Evolutionary conservation across 2,113 vertebrate genomes (phyloP), one percentile per base, ranked within the genome.

Genomic region (Spermophilus dauricus): DNA sequence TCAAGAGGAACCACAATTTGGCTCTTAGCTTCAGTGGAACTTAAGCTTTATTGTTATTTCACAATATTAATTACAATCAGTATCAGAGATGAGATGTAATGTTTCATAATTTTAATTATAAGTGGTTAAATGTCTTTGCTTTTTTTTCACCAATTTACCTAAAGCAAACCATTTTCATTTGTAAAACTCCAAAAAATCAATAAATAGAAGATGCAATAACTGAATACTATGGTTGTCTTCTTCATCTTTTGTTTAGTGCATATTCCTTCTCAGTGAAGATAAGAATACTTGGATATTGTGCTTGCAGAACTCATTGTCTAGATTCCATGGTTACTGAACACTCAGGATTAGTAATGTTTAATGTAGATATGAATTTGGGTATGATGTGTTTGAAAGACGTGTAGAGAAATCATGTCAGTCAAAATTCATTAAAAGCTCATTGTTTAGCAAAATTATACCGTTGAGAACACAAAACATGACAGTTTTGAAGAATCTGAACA

Each of bases 351-450:
- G 75, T 37, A 4, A 26, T 92, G 37, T 58, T 73, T 30, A 80
- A n/a, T 37, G 69, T 86, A 70, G 90, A 8, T 92, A 20, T 58
- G 20, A 91, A 48, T 86, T 76, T 93, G 73, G 86, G 14, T 67
- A 48, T 75, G 61, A 86, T 89, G 20, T 78, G 32, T 88, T 96
- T 51, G 69, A 53, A 85, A 83, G 61, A 34, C 84, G 83, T 91
- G 81, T 37, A 24, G 70, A 42, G 78, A 56, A 93, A 84, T 95
- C 56, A 34, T 96, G 94, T 93, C 90, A 70, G 75, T 89, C 89
- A 93, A 37, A 95, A 89, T 82, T 70, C 87, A 94, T 76, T 81
- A 53, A 96, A 84, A 84, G n/a, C 86, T 76, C 92, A 80, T 65
- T 34, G n/a, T 86, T 93, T 75, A 61, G 70, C 86, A 67, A 93